Base-by-base conservation (phyloP, 1,140 invertebrate species). In the Drosophila grimshawi region DNA sequence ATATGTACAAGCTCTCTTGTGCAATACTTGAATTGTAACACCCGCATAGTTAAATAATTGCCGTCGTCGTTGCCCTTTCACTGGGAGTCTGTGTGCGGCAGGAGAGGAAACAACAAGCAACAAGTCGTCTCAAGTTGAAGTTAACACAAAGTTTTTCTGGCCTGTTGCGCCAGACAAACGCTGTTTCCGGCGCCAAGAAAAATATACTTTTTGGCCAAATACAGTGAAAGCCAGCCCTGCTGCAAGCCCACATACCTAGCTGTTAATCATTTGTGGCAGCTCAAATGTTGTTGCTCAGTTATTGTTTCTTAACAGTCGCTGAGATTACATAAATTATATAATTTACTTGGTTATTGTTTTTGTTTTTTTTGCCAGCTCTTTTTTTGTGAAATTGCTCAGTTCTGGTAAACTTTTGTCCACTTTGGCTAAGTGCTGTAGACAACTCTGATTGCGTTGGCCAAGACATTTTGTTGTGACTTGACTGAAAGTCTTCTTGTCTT, bases 251-350 rank as follows among this genome's bases (percentile, higher is more conserved):
- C 30, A 5, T 19, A 19, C 48, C n/a, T 5, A 53, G 48, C 37
- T 68, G 65, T 74, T 56, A 62, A 74, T 74, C 66, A 69, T 62
- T 63, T 61, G 29, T 45, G 69, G 62, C 70, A 73, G 70, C 63
- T 53, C n/a, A 49, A 56, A 65, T 53, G 41, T 56, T 76, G n/a
- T 49, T 45, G 63, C 49, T 61, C 27, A 45, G 49, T 57, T 65
- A 68, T 62, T 72, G 45, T 37, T 76, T 66, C 56, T 64, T 62
- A 71, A 51, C 33, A 19, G 8, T 5, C 35, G 51, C 56, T 70
- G 33, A 56, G 41, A 76, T 86, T 76, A 76, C 71, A 79, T 82
- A 65, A 82, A 88, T 70, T 76, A 88, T 79, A 76, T 37, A 71
- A 52, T 57, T 66, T 55, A 57, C 11, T 10, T 3, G 11, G 41